Base-by-base conservation (phyloP, 1,140 invertebrate species). In the Calliopsis andreniformis region DNA sequence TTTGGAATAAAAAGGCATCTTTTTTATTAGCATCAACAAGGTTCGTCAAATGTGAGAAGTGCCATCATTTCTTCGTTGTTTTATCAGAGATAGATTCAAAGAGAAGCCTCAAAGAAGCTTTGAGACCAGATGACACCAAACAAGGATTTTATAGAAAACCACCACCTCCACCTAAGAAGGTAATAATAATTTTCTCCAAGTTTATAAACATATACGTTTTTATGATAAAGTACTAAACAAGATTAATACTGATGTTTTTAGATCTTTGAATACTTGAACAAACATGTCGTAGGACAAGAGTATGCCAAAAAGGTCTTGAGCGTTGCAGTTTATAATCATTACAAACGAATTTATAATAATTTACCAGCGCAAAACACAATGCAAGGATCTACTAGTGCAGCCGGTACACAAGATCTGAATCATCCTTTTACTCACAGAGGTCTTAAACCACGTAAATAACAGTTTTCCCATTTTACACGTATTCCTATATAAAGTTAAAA, bases 281-380 rank as follows among this genome's bases (percentile, higher is more conserved):
- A 96, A 87, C 98, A 98, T 93, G 98, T 99, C 20, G 95, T 99
- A n/a, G 99, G 98, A 0, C 99, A 99, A 93, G 97, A 99, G 80
- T 95, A 97, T 91, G 99, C 98, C 0, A 99, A 99, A 91, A 99
- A 99, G 93, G 98, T 99, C n/a, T 92, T 99, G 12, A 96, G 98
- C 35, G 98, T 99, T 6, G 98, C 98, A 32, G 98, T 99, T 1
- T 99, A 99, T 92, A 99, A 99, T 92, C 99, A 99, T 91, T 99
- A 99, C 91, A 99, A 99, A 93, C 94, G 98, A 86, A 98, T 99
- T 87, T 97, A 97, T 89, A 98, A 99, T 91, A 99, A 99, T 92
- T 93, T 97, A 73, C 97, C 97, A 23, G 83, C 86, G 68, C 93
- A 85, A 76, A 92, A 89, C 67, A 86, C 89, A 47, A 79, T 87